Conservation (phyloP, 2,888 invertebrate genomes). For the Dilophus febrilis region DNA sequence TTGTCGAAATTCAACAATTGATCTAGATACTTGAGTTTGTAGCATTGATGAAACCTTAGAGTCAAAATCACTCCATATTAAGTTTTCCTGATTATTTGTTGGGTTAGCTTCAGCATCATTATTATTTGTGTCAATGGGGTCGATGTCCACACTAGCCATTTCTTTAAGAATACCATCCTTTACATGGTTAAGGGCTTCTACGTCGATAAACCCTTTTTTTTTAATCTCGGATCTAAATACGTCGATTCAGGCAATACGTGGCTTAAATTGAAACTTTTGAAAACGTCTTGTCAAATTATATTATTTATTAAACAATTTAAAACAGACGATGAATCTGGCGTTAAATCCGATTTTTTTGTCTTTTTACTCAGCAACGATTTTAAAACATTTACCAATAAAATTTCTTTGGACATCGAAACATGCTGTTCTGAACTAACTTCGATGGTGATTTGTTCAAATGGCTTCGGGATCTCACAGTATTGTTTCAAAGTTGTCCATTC, state of each 20-base stretch:
- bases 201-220: neutral
- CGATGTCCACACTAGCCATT: too few relatives aligned
- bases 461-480: constrained; percentile 10
- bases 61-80: neutral
- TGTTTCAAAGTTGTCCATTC: constrained; percentile 13
- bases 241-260: neutral
- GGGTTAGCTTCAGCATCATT: neutral
- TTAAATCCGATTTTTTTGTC: neutral
- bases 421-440: constrained; percentile 15
- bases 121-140: neutral
- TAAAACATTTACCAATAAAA: constrained; percentile 13
- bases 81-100: neutral
- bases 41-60: neutral
- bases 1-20: neutral
- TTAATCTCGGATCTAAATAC: neutral
- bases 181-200: neutral
- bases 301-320: neutral
- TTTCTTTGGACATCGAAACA: constrained; percentile 14
- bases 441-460: constrained; percentile 12
- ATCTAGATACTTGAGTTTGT: neutral
- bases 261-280: neutral
- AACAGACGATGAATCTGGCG: too few relatives aligned
- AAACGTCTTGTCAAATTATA: neutral
- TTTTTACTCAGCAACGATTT: constrained; percentile 6
- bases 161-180: neutral